Evolutionary conservation across 2,797 vertebrate genomes (phyloP), one percentile per base, ranked within the genome.

Genomic region (Pseudomugil tenellus): DNA sequence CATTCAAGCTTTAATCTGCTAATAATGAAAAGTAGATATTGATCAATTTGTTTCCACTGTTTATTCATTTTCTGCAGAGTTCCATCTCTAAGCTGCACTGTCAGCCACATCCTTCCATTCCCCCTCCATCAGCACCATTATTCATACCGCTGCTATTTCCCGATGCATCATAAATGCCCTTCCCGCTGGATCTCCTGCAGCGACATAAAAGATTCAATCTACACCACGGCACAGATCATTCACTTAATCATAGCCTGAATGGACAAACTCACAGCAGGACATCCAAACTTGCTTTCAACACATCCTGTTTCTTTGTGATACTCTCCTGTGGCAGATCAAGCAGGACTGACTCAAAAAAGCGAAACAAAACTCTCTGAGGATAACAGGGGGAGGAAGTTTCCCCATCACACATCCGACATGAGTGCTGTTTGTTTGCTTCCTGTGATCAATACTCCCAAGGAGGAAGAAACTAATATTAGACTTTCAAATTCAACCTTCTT

Each of bases 381-480:
- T 46, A 59, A 60, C 34, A 16, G 32, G 4, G 66, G 48, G 49
- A 61, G 73, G 69, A 83, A 80, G 72, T 76, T 51, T 32, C 54
- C 57, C 49, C 17, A 21, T 68, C 67, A 71, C 57, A 72, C 60
- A 70, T 77, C 52, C 0, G 11, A 63, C 72, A 62, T 35, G 49
- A 77, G 68, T 58, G 51, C 53, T 79, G 67, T 73, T 72, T 80
- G 59, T 83, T 84, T 73, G 43, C 73, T 67, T 77, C 46, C 63
- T 63, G 62, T 67, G 74, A 85, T 73, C 80, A 76, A 76, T 80
- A 63, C 58, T 64, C 77, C 70, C 70, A 62, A 31, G 64, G 76
- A 69, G 52, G 53, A 58, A 23, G 14, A 66, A 31, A 62, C 12
- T 53, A 46, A 53, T 57, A 55, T 72, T 67, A 72, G 31, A 71